Evolutionary conservation across 2,888 invertebrate genomes (phyloP).

Genomic region (Tigriopus californicus): DNA sequence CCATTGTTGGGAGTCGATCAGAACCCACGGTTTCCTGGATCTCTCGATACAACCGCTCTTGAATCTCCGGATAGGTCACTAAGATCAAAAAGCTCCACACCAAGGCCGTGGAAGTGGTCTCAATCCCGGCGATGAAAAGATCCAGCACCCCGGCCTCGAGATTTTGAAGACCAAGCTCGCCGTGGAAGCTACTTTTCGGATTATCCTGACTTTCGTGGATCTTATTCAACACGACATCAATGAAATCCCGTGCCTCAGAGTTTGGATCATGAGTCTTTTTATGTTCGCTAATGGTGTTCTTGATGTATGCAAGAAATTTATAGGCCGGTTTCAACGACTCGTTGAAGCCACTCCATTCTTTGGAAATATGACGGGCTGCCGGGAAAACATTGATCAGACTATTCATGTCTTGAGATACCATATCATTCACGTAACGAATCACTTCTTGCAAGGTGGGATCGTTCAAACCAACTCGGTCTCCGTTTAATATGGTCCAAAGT

Average conservation of each 20-base stretch:
- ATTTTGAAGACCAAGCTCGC: conserved; percentile 6
- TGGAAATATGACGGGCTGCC: not conserved
- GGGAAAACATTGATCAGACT: not conserved
- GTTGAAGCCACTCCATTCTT: not conserved
- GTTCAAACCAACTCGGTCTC: not conserved
- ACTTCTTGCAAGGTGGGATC: not conserved
- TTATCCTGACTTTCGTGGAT: not conserved
- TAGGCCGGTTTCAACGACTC: not conserved
- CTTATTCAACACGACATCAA: not conserved
- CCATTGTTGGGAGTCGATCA: not conserved
- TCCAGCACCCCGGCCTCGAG: conserved; percentile 2
- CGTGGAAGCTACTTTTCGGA: not conserved
- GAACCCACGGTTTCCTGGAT: not conserved
- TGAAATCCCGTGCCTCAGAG: conserved; percentile 4
- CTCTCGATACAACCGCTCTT: conserved; percentile 5
- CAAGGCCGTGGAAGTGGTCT: conserved; percentile 11
- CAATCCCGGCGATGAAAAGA: conserved; percentile 10
- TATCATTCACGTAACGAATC: too few relatives aligned
- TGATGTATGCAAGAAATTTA: too few relatives aligned
- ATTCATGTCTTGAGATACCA: too few relatives aligned
- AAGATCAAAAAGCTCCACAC: conserved; percentile 1
- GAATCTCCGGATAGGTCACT: conserved; percentile 9
- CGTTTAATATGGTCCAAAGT: not conserved
- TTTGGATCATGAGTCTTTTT: too few relatives aligned
- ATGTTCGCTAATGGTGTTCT: too few relatives aligned